Percentiles rank a stretch among this genome's conserved stretches.
Evolutionary conservation across 2,888 invertebrate genomes (phyloP).

Genomic region (Dioctria linearis): DNA sequence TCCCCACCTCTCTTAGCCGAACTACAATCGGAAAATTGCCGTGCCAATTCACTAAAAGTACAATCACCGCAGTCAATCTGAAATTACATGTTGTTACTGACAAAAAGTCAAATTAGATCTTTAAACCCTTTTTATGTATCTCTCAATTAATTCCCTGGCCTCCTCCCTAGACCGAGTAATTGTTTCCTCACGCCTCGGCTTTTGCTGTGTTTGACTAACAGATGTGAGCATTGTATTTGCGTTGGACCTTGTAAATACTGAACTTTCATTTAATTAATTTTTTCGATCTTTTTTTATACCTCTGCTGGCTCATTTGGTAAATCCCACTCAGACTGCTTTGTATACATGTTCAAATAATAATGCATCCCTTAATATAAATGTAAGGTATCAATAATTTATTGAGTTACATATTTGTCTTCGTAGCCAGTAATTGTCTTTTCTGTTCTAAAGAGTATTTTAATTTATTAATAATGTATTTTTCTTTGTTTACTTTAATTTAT

Average conservation of each 20-base stretch:
- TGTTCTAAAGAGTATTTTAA: too few species aligned
- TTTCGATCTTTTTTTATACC: conserved; percentile 65
- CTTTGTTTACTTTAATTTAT: too few species aligned
- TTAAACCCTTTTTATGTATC: conserved; percentile 70
- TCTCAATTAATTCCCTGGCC: conserved; percentile 87
- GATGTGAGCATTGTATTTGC: conserved; percentile 92
- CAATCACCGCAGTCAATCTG: conserved; percentile 83
- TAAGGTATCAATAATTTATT: conserved; percentile 13
- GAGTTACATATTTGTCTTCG: too few species aligned
- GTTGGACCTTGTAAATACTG: conserved; percentile 72
- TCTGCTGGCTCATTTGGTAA: conserved; percentile 89
- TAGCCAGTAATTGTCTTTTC: too few species aligned
- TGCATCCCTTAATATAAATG: conserved; percentile 80
- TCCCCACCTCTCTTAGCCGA: conserved; percentile 97
- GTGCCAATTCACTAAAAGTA: conserved; percentile 89
- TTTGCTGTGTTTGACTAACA: conserved; percentile 93
- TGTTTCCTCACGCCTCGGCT: conserved; percentile 94
- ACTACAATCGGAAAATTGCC: conserved; percentile 96
- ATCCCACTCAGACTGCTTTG: conserved; percentile 99
- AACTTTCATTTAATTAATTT: not conserved
- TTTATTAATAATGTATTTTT: too few species aligned
- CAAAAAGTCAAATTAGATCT: not conserved
- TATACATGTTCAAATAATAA: conserved; percentile 95
- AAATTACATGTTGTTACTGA: not conserved
- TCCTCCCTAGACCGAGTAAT: conserved; percentile 94